Percentiles rank a stretch among this genome's conserved stretches.
Conservation (phyloP, 1,140 invertebrate species). For the Carposina sasakii region DNA sequence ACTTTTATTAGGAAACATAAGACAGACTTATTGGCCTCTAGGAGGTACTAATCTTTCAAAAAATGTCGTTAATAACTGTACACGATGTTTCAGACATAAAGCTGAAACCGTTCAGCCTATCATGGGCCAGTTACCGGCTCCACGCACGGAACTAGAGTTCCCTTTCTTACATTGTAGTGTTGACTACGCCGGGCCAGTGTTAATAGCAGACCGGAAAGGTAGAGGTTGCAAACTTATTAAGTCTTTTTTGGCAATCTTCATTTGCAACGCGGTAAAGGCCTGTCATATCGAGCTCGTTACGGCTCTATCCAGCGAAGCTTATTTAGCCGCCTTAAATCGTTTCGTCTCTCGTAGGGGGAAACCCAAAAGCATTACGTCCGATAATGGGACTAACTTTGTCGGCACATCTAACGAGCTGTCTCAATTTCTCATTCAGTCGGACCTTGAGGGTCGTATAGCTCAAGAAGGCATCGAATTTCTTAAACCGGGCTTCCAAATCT, state of each 20-base stretch:
- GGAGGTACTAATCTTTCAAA: constrained; percentile 23
- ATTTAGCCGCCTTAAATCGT: constrained; percentile 21
- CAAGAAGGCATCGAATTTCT: constrained; percentile 15
- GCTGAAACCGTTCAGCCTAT: constrained; percentile 14
- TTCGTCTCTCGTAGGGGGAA: constrained; percentile 30
- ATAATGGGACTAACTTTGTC: constrained; percentile 26
- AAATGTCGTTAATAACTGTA: constrained; percentile 11
- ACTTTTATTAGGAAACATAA: constrained; percentile 17
- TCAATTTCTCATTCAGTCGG: constrained; percentile 7
- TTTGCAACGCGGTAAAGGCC: constrained; percentile 29
- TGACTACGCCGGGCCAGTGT: constrained; percentile 21
- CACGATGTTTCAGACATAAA: constrained; percentile 21
- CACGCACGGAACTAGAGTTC: constrained; percentile 18
- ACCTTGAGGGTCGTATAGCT: constrained; percentile 11
- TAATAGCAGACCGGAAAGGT: constrained; percentile 25
- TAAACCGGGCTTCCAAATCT: too few species aligned
- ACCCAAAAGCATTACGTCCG: constrained; percentile 19
- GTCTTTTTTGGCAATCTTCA: constrained; percentile 27
- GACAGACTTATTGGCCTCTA: constrained; percentile 23
- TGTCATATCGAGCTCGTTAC: constrained; percentile 37
- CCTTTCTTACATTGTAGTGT: constrained; percentile 21
- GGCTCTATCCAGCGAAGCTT: constrained; percentile 26
- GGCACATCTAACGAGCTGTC: constrained; percentile 19
- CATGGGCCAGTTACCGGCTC: constrained; percentile 18
- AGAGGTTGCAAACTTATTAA: constrained; percentile 23